A percentile compares a stretch with the other conserved stretches of the same genome.
Conservation (phyloP, 2,888 invertebrate species). For the Thymelicus sylvestris region DNA sequence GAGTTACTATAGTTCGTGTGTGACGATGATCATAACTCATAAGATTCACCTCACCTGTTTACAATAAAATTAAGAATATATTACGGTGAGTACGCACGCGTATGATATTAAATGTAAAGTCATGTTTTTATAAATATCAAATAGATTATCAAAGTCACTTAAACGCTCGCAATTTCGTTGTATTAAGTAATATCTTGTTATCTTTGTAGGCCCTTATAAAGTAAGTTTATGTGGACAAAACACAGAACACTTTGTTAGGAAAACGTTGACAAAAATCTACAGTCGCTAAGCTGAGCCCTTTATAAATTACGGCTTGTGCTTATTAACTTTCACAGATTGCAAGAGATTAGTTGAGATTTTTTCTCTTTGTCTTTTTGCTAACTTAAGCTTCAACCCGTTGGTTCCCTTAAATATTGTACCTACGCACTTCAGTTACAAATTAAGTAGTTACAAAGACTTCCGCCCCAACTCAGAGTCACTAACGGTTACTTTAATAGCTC, state of each 20-base stretch:
- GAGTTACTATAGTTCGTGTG: too few relatives aligned
- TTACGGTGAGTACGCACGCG: too few relatives aligned
- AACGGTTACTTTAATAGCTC: too few relatives aligned
- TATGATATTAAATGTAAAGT: too few relatives aligned
- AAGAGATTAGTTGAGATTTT: conserved; percentile 23
- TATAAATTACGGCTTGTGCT: conserved; percentile 23
- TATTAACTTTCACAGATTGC: conserved; percentile 30
- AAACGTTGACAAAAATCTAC: conserved; percentile 25
- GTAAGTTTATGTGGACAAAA: conserved; percentile 1
- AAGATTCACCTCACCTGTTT: too few relatives aligned
- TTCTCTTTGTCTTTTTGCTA: conserved; percentile 17
- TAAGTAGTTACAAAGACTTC: too few relatives aligned
- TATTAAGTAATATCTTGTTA: conserved; percentile 2
- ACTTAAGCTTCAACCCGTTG: background rate
- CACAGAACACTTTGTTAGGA: conserved; percentile 13
- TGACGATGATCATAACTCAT: too few relatives aligned
- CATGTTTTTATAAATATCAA: too few relatives aligned
- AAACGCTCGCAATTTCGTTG: background rate
- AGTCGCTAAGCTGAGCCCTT: conserved; percentile 23
- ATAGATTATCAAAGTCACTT: background rate
- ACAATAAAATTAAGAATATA: too few relatives aligned
- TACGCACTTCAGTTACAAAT: too few relatives aligned
- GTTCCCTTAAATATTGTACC: too few relatives aligned
- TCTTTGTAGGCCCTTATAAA: background rate
- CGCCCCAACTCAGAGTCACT: too few relatives aligned